Percentiles rank a stretch among this genome's conserved stretches.
Conservation (phyloP, 92 coral and sea anemone species). For the Zoanthus solanderi region DNA sequence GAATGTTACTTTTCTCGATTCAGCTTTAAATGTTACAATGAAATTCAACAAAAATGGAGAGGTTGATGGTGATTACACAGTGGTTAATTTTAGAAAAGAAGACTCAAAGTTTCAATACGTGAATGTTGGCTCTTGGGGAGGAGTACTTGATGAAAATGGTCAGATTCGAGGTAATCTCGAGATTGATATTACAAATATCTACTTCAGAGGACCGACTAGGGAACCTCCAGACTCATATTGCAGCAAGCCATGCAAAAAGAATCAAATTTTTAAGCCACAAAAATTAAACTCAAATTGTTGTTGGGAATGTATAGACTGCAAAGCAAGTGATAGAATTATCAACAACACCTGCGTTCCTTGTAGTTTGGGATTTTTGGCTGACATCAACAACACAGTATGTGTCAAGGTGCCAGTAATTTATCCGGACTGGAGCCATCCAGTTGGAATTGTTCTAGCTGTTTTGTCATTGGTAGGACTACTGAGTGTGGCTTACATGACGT, state of each 20-base stretch:
- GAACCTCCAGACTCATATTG: constrained; percentile 51
- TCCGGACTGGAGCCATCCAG: constrained; percentile 24
- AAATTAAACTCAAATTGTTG: constrained; percentile 41
- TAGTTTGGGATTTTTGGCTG: constrained; percentile 35
- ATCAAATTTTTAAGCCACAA: constrained; percentile 29
- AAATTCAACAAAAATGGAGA: constrained; percentile 58
- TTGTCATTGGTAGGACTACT: constrained; percentile 33
- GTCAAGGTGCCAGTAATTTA: constrained; percentile 42
- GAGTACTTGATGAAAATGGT: constrained; percentile 46
- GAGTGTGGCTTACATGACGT: constrained; percentile 1
- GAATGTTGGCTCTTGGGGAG: constrained; percentile 56
- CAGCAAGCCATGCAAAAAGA: constrained; percentile 40
- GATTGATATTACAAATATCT: constrained; percentile 34
- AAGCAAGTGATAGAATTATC: constrained; percentile 32
- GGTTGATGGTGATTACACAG: constrained; percentile 63
- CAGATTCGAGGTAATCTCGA: constrained; percentile 47
- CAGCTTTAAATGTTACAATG: constrained; percentile 52
- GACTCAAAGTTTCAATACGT: constrained; percentile 28
- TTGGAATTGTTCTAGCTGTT: constrained; percentile 30
- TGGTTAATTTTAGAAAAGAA: constrained; percentile 48
- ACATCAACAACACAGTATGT: constrained; percentile 26
- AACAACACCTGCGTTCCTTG: constrained; percentile 61
- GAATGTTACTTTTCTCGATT: constrained; percentile 61
- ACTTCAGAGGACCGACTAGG: constrained; percentile 14
- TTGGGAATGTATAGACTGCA: constrained; percentile 57